phyloP scores from a whole-genome alignment of 1,140 invertebrate species.

The Danaus plexippus region DNA sequence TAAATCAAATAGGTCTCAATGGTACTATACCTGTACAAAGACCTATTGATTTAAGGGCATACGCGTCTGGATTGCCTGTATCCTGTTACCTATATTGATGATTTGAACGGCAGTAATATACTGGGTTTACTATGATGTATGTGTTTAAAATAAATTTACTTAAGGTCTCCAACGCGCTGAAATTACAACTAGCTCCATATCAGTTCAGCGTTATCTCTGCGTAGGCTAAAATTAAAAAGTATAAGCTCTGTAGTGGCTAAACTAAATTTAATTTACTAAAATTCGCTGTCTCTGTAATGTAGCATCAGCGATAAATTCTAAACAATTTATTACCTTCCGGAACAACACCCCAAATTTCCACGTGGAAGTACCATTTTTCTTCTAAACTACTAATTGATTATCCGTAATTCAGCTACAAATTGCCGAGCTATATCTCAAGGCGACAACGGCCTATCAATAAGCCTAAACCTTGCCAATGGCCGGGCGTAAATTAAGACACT shows the following conservation, averaged over 20 bases:
- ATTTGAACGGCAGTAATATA: slow-evolving; percentile 18
- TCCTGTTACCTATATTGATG: slow-evolving; percentile 28
- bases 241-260: too few species aligned
- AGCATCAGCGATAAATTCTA: neutral
- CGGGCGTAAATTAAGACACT: slow-evolving; percentile 49
- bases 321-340: slow-evolving; percentile 8
- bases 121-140: too few species aligned
- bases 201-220: too few species aligned
- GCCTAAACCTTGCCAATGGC: slow-evolving; percentile 29
- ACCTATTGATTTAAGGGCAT: slow-evolving; percentile 58
- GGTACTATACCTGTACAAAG: slow-evolving; percentile 56
- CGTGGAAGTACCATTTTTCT: slow-evolving; percentile 21
- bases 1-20: slow-evolving; percentile 55
- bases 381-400: slow-evolving; percentile 46
- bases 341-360: slow-evolving; percentile 1
- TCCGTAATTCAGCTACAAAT: slow-evolving; percentile 52
- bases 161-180: too few species aligned
- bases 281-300: neutral
- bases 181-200: too few species aligned
- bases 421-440: slow-evolving; percentile 52
- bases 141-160: too few species aligned
- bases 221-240: too few species aligned
- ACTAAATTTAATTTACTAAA: too few species aligned
- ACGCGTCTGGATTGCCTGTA: slow-evolving; percentile 27
- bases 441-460: slow-evolving; percentile 62